Conservation (phyloP, 2,888 invertebrate species). For the Tetranychus piercei region DNA sequence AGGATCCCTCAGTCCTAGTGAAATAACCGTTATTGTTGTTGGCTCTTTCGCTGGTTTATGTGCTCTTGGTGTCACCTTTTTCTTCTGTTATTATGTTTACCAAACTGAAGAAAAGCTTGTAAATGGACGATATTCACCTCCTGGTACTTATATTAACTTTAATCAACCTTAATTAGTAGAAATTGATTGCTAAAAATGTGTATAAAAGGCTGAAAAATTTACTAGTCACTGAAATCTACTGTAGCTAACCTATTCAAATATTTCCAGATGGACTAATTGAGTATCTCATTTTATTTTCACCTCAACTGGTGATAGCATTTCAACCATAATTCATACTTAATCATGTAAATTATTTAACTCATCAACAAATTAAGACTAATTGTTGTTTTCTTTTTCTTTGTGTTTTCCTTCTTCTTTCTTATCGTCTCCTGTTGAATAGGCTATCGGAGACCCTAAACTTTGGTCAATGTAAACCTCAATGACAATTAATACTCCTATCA, state of each 20-base stretch:
- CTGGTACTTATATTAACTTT: background rate
- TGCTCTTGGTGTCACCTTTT: constrained; percentile 23
- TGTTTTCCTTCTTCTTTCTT: background rate
- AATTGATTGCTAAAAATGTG: background rate
- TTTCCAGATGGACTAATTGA: background rate
- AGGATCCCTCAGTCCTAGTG: constrained; percentile 22
- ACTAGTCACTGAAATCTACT: background rate
- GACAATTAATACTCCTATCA: background rate
- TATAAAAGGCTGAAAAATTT: background rate
- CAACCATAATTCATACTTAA: background rate
- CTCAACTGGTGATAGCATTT: background rate
- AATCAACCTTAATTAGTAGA: background rate
- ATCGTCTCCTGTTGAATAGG: background rate
- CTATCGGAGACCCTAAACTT: background rate
- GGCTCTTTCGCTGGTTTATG: constrained; percentile 20
- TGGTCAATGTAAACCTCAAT: background rate
- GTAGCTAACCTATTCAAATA: background rate
- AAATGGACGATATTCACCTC: background rate
- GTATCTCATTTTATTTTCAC: background rate
- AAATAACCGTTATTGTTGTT: constrained; percentile 22
- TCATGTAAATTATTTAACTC: background rate
- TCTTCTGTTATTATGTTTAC: constrained; percentile 24
- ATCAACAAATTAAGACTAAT: background rate
- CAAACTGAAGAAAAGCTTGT: constrained; percentile 14
- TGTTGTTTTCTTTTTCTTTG: background rate